Conservation (phyloP, 92 coral and sea anemone species). For the Parazoanthus darwini region DNA sequence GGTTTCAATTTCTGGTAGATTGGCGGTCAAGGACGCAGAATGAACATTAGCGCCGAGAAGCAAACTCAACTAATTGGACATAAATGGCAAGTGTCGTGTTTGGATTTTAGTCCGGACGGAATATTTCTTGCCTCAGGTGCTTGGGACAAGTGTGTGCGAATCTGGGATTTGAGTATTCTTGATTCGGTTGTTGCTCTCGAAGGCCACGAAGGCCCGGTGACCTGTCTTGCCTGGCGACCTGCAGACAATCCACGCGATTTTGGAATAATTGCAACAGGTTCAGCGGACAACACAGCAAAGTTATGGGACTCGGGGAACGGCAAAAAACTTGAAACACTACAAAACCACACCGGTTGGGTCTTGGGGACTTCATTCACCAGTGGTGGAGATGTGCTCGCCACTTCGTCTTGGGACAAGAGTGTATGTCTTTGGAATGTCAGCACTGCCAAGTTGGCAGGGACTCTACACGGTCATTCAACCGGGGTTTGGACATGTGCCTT, state of each 20-base stretch:
- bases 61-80: slow-evolving; percentile 87
- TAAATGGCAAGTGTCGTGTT: slow-evolving; percentile 96
- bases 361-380: slow-evolving; percentile 83
- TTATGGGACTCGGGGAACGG: slow-evolving; percentile 82
- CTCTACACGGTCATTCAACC: slow-evolving; percentile 77
- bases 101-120: slow-evolving; percentile 90
- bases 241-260: slow-evolving; percentile 32
- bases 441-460: slow-evolving; percentile 66
- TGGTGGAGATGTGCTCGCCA: slow-evolving; percentile 75
- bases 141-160: slow-evolving; percentile 89
- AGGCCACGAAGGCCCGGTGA: slow-evolving; percentile 86
- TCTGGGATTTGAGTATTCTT: slow-evolving; percentile 91
- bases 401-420: slow-evolving; percentile 90
- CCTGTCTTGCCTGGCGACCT: slow-evolving; percentile 76
- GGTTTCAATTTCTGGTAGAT: background rate
- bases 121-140: slow-evolving; percentile 87
- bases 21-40: slow-evolving; percentile 24
- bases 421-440: slow-evolving; percentile 72
- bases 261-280: slow-evolving; percentile 83
- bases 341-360: slow-evolving; percentile 81
- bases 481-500: slow-evolving; percentile 97
- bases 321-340: slow-evolving; percentile 52
- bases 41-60: slow-evolving; percentile 87
- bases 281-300: slow-evolving; percentile 87
- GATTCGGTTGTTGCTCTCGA: slow-evolving; percentile 72